phyloP scores from a whole-genome alignment of 2,888 invertebrate genomes.

The Orthosia cruda region DNA sequence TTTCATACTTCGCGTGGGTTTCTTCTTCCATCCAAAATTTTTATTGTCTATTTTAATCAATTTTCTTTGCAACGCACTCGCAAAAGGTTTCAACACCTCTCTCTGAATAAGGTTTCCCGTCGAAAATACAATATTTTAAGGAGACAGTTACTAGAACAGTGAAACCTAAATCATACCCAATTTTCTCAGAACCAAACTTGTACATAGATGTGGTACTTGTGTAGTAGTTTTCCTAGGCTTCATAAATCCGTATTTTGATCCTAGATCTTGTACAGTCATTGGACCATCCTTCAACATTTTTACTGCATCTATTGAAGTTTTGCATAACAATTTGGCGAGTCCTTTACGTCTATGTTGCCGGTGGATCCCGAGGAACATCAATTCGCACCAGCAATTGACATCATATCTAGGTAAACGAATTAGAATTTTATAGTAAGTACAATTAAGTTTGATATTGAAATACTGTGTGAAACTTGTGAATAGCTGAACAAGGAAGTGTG shows the following conservation, averaged over 20 bases:
- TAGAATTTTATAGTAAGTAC: background rate
- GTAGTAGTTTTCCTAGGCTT: background rate
- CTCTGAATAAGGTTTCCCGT: slow-evolving; percentile 29
- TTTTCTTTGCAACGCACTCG: slow-evolving; percentile 28
- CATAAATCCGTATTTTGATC: slow-evolving; percentile 77
- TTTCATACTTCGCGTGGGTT: background rate
- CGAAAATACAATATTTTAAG: slow-evolving; percentile 30
- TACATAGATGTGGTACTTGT: background rate
- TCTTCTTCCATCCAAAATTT: background rate
- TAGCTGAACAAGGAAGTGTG: background rate
- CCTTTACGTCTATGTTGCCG: slow-evolving; percentile 88
- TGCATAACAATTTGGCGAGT: slow-evolving; percentile 90
- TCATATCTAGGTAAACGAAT: slow-evolving; percentile 83
- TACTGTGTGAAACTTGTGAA: background rate
- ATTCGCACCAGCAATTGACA: slow-evolving; percentile 92
- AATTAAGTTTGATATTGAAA: background rate
- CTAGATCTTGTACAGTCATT: slow-evolving; percentile 84
- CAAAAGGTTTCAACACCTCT: slow-evolving; percentile 25
- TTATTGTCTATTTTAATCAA: slow-evolving; percentile 25
- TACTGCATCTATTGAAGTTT: slow-evolving; percentile 91
- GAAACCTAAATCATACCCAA: slow-evolving; percentile 18
- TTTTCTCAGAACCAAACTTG: slow-evolving; percentile 12
- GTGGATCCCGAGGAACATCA: slow-evolving; percentile 93
- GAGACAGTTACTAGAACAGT: slow-evolving; percentile 8
- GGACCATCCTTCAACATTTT: slow-evolving; percentile 83